These are phyloP conservation scores for Drosophila putrida DNA, from an alignment of 2,888 invertebrate species.

Conservation along the genomic window DNA sequence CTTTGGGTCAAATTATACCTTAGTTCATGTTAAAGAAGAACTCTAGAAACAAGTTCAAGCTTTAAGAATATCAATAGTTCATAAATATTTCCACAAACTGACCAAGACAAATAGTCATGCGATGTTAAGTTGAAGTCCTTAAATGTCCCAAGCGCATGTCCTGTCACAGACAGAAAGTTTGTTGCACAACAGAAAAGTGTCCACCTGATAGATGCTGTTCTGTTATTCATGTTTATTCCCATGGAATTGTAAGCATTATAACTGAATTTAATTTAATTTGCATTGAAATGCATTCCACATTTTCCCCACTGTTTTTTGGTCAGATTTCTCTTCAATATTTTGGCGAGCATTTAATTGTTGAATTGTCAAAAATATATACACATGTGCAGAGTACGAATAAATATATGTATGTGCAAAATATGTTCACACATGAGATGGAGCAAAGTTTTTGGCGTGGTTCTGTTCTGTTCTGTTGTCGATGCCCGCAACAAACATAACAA, in stretches of 20 bases:
- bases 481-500: conserved; percentile 50
- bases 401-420: conserved; percentile 2
- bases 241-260: conserved; percentile 14
- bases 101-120: too few species aligned
- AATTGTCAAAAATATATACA: conserved; percentile 49
- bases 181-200: neutral
- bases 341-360: conserved; percentile 49
- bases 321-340: conserved; percentile 28
- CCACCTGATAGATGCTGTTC: neutral
- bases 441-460: conserved; percentile 29
- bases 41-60: neutral
- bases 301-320: neutral
- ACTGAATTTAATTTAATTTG: conserved; percentile 28
- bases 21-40: too few species aligned
- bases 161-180: neutral
- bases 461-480: conserved; percentile 16
- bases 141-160: neutral
- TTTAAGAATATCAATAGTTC: too few species aligned
- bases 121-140: too few species aligned
- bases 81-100: too few species aligned
- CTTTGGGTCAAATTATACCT: too few species aligned
- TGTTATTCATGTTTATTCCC: neutral
- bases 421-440: conserved; percentile 36
- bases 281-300: conserved; percentile 9
- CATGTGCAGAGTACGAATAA: too few species aligned